Conservation (phyloP, 2,797 vertebrate species). For the Poeciliopsis presidionis region DNA sequence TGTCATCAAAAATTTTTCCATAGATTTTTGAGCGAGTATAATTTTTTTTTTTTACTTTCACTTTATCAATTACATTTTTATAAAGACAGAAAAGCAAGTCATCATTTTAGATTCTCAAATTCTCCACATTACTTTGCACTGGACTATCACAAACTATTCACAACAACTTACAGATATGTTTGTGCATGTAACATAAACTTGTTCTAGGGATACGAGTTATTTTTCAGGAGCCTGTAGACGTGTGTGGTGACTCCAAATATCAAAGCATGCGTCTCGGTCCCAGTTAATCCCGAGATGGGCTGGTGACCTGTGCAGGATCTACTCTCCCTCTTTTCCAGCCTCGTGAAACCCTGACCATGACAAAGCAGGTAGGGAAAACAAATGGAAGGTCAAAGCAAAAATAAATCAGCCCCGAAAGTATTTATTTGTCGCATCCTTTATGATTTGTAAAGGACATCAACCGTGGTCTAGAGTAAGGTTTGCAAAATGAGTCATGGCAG, state of each 20-base stretch:
- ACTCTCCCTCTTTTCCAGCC: background rate
- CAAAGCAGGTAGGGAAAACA: background rate
- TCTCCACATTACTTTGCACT: background rate
- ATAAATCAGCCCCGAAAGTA: background rate
- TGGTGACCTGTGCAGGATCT: background rate
- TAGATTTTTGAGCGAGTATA: background rate
- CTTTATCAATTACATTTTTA: background rate
- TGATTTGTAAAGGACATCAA: slow-evolving; percentile 1
- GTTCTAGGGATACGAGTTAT: background rate
- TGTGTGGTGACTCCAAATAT: background rate
- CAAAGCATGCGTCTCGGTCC: background rate
- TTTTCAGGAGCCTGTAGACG: background rate
- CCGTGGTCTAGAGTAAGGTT: background rate
- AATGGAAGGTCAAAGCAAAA: slow-evolving; percentile 1
- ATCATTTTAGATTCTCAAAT: background rate
- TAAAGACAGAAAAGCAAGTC: background rate
- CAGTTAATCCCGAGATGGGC: background rate
- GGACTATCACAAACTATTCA: background rate
- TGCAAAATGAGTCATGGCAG: slow-evolving; percentile 4
- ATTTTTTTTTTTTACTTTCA: too few species aligned
- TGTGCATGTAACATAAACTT: background rate
- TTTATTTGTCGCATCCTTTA: background rate
- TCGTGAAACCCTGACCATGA: background rate
- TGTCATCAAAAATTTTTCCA: too few species aligned
- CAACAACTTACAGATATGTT: background rate